A percentile compares a stretch with the other conserved stretches of the same genome.
phyloP scores from a whole-genome alignment of 2,113 vertebrate genomes.

The Sigmodon hispidus region DNA sequence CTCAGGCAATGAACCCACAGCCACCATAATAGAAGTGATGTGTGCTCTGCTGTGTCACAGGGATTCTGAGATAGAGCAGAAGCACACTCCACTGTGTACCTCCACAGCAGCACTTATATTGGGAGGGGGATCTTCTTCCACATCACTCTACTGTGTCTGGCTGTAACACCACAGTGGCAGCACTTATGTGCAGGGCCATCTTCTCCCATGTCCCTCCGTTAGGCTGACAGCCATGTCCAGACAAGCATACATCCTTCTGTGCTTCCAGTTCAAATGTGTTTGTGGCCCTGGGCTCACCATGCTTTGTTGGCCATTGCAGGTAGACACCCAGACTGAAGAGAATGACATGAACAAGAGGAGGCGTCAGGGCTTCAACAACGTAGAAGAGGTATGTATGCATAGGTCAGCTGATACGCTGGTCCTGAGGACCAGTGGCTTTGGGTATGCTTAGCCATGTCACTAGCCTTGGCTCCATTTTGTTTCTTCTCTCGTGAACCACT shows the following conservation, averaged over 20 bases:
- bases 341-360: slow-evolving; percentile 93
- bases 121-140: rapidly evolving
- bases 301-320: slow-evolving; percentile 82
- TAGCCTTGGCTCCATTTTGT: neutral
- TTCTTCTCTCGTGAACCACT: neutral
- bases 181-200: neutral
- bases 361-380: slow-evolving; percentile 87
- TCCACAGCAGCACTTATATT: neutral
- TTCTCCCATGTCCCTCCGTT: neutral
- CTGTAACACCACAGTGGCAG: neutral
- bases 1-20: neutral
- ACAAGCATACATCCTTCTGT: neutral
- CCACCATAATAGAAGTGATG: neutral
- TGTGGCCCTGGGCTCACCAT: neutral
- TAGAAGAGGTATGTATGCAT: slow-evolving; percentile 91
- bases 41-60: neutral
- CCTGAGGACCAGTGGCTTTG: neutral
- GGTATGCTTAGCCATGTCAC: neutral
- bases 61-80: neutral
- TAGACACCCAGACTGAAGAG: slow-evolving; percentile 90
- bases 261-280: neutral
- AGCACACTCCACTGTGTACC: neutral
- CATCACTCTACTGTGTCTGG: neutral
- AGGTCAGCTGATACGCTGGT: neutral
- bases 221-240: neutral